These are phyloP conservation scores for Mormyrus proboscirostris DNA, from an alignment of 2,797 vertebrate species.

Conservation along the genomic window DNA sequence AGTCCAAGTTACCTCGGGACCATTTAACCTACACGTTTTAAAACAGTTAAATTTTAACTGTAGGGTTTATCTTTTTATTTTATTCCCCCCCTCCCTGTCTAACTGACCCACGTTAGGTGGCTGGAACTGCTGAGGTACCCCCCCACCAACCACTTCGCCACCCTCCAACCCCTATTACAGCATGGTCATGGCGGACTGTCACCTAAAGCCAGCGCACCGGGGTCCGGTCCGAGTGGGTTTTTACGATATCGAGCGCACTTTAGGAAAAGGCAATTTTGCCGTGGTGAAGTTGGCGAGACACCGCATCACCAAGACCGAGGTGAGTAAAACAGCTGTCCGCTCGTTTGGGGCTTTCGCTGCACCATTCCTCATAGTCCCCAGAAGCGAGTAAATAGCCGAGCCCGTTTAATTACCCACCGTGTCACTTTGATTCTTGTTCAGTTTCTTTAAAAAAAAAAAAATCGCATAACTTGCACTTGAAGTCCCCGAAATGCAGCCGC, in stretches of 20 bases:
- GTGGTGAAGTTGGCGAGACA: conserved; percentile 95
- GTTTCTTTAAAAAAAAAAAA: not conserved
- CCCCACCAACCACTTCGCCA: conserved; percentile 24
- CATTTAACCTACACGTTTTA: not conserved
- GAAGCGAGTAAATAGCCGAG: not conserved
- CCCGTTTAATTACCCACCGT: not conserved
- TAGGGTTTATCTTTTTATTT: not conserved
- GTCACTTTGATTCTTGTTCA: not conserved
- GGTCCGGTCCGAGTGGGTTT: conserved; percentile 95
- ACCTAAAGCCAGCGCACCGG: conserved; percentile 76
- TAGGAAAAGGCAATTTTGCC: conserved; percentile 97
- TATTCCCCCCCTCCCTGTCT: not conserved
- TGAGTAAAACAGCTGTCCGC: conserved; percentile 51
- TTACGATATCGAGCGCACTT: conserved; percentile 96
- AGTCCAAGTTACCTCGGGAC: conserved; percentile 45
- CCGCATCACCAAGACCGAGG: conserved; percentile 96
- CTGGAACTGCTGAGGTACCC: conserved; percentile 10
- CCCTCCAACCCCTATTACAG: conserved; percentile 61
- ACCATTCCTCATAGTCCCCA: not conserved
- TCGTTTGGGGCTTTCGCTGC: not conserved
- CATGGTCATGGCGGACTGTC: conserved; percentile 98
- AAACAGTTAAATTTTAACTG: not conserved
- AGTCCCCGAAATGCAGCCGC: not conserved
- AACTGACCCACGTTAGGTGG: conserved; percentile 7
- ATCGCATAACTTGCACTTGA: not conserved